phyloP scores from a whole-genome alignment of 2,797 vertebrate genomes.

The Pipistrellus kuhlii region DNA sequence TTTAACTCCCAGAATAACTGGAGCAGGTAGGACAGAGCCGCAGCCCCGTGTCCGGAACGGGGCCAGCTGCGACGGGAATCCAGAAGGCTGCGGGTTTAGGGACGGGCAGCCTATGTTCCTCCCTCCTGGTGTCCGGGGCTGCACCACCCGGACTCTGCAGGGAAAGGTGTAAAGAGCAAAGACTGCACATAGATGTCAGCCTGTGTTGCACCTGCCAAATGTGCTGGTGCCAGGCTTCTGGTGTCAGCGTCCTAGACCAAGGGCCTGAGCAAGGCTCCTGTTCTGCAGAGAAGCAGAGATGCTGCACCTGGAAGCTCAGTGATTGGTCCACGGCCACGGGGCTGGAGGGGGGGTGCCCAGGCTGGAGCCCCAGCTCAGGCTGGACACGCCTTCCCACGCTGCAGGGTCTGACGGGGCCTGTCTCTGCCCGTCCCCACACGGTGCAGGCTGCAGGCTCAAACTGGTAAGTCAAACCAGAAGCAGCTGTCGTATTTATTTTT shows the following conservation, averaged over 20 bases:
- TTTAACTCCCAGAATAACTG: accelerated
- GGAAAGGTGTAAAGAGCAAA: accelerated
- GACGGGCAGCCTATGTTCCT: neutral
- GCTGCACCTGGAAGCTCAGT: neutral
- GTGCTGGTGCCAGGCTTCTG: neutral
- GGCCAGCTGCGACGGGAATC: neutral
- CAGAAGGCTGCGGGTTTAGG: neutral
- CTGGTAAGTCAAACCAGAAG: neutral
- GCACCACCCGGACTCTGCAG: neutral
- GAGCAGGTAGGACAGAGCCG: neutral
- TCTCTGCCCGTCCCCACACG: accelerated
- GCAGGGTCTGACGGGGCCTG: neutral
- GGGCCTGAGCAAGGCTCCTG: neutral
- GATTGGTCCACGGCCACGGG: neutral
- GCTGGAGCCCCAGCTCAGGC: neutral
- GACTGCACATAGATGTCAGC: accelerated
- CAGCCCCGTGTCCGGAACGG: neutral
- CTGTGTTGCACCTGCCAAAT: accelerated
- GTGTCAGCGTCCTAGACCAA: neutral
- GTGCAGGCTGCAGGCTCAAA: too few relatives aligned
- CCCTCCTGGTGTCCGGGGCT: neutral
- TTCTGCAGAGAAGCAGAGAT: neutral
- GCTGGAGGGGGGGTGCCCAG: too few relatives aligned
- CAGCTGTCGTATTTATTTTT: neutral
- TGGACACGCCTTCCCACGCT: accelerated